Base-by-base conservation (phyloP, 1,140 invertebrate species). In the Drosophila baimaii region DNA sequence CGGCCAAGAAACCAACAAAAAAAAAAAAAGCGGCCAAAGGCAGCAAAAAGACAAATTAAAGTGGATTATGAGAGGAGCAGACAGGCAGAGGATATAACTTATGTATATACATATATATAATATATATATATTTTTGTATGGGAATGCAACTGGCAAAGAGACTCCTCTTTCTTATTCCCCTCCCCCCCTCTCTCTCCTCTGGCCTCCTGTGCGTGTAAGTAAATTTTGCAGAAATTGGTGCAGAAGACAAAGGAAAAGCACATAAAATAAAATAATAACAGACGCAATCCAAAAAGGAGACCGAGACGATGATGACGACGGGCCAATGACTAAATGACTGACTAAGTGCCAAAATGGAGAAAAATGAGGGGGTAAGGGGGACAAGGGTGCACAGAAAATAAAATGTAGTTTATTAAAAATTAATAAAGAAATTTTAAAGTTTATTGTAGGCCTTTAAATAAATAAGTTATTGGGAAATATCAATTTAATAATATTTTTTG, bases 251-350 rank as follows among this genome's bases (percentile, higher is more conserved):
- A 81, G 77, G 74, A 78, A 86, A 88, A 88, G 83, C 79, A 86
- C 76, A 86, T 88, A 82, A 88, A 77, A 77, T 77, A 77, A 74
- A 84, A 80, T 84, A 84, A 85, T 85, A 84, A 85, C 81, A 84
- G 81, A 84, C 77, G 66, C 81, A 80, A 84, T 72, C 81, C 65
- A 33, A 71, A 71, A 71, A 70, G 66, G 41, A 70, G 52, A 71
- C 43, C 25, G 66, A 71, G 69, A 58, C 65, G 69, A 76, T 75
- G 73, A 77, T 62, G 72, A 58, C 62, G 73, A 77, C 72, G 52
- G 63, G 62, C 83, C 83, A 86, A 86, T 86, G 83, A 88, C 83
- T 88, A 86, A 86, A 86, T 86, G 83, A 88, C 83, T 86, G 83
- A 86, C 83, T 86, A 89, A 86, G 83, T 86, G 83, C 83, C 83